Conservation (phyloP, 2,888 invertebrate genomes). For the Trypoxylon attenuatum region DNA sequence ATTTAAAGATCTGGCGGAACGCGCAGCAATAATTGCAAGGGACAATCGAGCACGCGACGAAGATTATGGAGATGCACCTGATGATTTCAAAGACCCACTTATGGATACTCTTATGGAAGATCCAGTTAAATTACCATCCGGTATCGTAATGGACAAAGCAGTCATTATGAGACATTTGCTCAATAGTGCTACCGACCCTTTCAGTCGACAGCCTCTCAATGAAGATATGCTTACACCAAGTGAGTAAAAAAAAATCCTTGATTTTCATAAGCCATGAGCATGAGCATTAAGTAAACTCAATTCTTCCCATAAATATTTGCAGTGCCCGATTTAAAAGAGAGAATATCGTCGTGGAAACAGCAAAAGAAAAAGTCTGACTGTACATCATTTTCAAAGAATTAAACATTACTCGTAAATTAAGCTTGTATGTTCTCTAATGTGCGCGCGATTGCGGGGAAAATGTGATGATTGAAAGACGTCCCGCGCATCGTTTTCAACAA, state of each 20-base stretch:
- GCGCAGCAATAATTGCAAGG: conserved; percentile 85
- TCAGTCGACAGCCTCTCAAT: conserved; percentile 95
- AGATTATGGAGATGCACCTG: conserved; percentile 96
- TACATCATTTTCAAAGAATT: conserved; percentile 52
- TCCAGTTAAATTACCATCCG: conserved; percentile 94
- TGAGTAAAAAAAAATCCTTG: no score
- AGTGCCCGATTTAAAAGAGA: conserved; percentile 90
- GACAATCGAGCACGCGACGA: conserved; percentile 91
- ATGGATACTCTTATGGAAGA: conserved; percentile 99
- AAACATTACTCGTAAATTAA: conserved; percentile 52
- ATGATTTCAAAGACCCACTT: conserved; percentile 96
- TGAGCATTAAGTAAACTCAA: no score
- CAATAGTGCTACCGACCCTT: conserved; percentile 98
- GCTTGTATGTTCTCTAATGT: conserved; percentile 47
- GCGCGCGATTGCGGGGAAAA: conserved; percentile 29
- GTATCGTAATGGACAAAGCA: conserved; percentile 92
- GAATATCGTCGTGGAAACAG: conserved; percentile 90
- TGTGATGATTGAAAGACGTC: conserved; percentile 17
- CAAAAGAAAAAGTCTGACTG: conserved; percentile 78
- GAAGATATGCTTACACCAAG: conserved; percentile 95
- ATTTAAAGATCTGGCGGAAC: conserved; percentile 85
- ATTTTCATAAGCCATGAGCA: no score
- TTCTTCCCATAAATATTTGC: conserved; percentile 73
- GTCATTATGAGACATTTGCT: conserved; percentile 95
- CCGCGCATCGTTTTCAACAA: conserved; percentile 18